These are phyloP conservation scores for Cnemophilus loriae DNA, from an alignment of 2,113 vertebrate species.

Conservation along the genomic window DNA sequence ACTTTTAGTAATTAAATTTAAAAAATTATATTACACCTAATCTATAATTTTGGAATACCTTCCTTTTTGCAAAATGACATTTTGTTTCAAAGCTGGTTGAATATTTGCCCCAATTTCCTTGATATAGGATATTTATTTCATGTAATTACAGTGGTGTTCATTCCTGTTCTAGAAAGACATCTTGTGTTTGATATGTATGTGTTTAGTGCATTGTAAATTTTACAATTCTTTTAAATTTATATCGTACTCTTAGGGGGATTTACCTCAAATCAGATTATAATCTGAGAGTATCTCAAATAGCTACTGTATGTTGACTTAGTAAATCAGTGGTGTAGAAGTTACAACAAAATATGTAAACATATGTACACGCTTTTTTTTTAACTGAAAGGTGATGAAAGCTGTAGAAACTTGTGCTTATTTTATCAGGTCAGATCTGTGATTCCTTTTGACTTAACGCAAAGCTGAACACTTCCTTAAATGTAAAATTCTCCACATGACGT, in stretches of 20 bases:
- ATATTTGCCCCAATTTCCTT: not conserved
- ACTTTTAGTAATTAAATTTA: not conserved
- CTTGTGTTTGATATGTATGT: not conserved
- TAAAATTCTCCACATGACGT: not conserved
- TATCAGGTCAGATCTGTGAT: not conserved
- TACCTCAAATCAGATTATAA: not conserved
- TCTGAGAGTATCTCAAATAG: not conserved
- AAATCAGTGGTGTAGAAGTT: not conserved
- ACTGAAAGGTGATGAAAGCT: not conserved
- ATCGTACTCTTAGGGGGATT: not conserved
- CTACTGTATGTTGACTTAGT: not conserved
- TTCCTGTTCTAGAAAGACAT: not conserved
- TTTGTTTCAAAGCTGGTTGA: not conserved
- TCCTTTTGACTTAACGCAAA: not conserved
- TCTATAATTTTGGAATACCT: not conserved
- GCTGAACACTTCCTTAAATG: not conserved
- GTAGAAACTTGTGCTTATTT: not conserved
- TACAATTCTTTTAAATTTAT: not conserved
- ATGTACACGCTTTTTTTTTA: not conserved
- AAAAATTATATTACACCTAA: not conserved
- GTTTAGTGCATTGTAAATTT: not conserved
- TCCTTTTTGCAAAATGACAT: not conserved
- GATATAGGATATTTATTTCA: not conserved
- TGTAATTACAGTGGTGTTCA: not conserved
- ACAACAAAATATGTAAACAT: not conserved